These are phyloP conservation scores for Callimorpha dominula DNA, from an alignment of 2,888 invertebrate genomes.

Conservation along the genomic window DNA sequence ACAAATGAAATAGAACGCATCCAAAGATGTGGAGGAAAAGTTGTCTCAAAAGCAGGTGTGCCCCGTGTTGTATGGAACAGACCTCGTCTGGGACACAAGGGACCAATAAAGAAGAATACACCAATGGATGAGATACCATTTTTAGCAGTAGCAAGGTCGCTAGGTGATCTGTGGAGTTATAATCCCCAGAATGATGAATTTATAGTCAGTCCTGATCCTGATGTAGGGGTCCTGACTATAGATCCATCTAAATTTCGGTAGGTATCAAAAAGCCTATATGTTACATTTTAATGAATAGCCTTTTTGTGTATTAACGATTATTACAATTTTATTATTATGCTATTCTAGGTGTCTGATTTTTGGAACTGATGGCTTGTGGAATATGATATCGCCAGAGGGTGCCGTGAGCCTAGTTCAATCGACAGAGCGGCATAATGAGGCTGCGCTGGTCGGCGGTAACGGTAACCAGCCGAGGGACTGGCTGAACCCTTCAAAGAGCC, in stretches of 20 bases:
- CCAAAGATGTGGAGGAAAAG: constrained; percentile 92
- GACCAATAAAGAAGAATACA: constrained; percentile 96
- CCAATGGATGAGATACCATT: constrained; percentile 98
- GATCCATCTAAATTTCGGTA: constrained; percentile 91
- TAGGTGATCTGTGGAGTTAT: constrained; percentile 99
- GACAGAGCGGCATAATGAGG: constrained; percentile 93
- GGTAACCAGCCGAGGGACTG: constrained; percentile 86
- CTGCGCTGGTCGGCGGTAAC: constrained; percentile 81
- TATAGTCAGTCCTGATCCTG: constrained; percentile 99
- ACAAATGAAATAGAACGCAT: constrained; percentile 94
- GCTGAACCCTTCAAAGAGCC: constrained; percentile 96
- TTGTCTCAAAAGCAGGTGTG: constrained; percentile 92
- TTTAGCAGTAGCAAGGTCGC: constrained; percentile 97
- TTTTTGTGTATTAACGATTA: neutral
- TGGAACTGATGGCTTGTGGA: constrained; percentile 99
- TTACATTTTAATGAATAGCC: too few species aligned
- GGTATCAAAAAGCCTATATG: constrained; percentile 31
- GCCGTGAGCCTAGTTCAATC: constrained; percentile 95
- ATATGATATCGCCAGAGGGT: constrained; percentile 94
- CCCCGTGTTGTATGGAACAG: constrained; percentile 99
- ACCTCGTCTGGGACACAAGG: constrained; percentile 92
- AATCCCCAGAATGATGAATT: constrained; percentile 96
- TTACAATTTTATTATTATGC: neutral
- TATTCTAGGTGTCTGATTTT: constrained; percentile 93
- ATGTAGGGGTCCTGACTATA: constrained; percentile 94